Evolutionary conservation across 2,113 vertebrate genomes (phyloP).

Genomic region (Nycticorax nycticorax): DNA sequence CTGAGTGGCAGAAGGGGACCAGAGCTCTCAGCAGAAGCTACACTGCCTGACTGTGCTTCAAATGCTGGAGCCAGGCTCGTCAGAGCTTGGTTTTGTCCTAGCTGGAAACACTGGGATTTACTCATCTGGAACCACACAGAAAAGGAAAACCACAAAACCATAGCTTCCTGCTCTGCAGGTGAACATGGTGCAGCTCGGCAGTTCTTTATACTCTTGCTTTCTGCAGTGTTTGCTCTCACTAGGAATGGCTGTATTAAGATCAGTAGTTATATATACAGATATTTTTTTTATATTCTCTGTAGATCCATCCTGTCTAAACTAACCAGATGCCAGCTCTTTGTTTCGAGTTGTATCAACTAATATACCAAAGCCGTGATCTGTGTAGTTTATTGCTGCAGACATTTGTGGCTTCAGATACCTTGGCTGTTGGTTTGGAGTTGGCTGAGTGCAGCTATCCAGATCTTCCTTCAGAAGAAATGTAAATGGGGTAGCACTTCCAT

Average conservation of each 20-base stretch:
- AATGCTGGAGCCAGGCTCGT: neutral
- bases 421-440: neutral
- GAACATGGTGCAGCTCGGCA: neutral
- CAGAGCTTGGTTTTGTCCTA: neutral
- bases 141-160: neutral
- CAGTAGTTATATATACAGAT: neutral
- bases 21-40: neutral
- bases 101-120: neutral
- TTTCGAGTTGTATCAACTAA: neutral
- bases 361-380: neutral
- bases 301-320: neutral
- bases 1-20: neutral
- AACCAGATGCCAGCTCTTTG: neutral
- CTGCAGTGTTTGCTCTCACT: neutral
- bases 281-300: neutral
- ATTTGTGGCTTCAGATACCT: neutral
- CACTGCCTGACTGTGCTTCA: neutral
- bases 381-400: neutral
- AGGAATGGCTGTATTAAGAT: neutral
- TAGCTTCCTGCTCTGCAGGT: neutral
- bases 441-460: neutral
- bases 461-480: neutral
- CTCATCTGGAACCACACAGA: neutral
- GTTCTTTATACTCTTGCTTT: neutral
- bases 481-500: neutral